These are phyloP conservation scores for Andrena dorsata DNA, from an alignment of 2,888 invertebrate genomes.

Conservation along the genomic window DNA sequence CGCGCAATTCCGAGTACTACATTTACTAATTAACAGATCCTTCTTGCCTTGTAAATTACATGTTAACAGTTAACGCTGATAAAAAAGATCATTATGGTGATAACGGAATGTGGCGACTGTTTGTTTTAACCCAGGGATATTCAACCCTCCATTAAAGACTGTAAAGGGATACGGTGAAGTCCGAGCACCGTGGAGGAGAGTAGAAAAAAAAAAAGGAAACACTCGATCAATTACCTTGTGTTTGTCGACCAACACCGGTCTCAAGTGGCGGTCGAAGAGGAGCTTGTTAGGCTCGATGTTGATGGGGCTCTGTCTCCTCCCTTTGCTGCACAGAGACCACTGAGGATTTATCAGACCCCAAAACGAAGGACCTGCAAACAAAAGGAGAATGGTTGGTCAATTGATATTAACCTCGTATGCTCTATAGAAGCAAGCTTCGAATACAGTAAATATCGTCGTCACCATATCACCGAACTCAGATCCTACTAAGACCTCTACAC, in stretches of 20 bases:
- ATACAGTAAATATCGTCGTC: no score
- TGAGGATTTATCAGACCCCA: conserved; percentile 99
- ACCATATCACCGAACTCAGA: no score
- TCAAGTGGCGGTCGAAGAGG: conserved; percentile 97
- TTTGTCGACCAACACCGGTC: conserved; percentile 96
- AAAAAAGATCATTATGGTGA: no score
- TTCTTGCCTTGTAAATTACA: no score
- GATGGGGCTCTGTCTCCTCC: conserved; percentile 97
- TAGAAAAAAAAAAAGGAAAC: conserved; percentile 19
- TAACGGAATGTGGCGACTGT: background rate
- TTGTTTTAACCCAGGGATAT: background rate
- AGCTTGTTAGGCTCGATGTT: conserved; percentile 98
- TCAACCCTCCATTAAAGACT: conserved; percentile 27
- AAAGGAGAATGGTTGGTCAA: background rate
- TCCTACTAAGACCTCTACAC: no score
- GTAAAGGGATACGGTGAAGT: background rate
- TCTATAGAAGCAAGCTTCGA: no score
- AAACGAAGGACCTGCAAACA: conserved; percentile 94
- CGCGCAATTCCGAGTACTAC: no score
- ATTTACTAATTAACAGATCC: no score
- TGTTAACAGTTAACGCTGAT: no score
- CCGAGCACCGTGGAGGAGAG: background rate
- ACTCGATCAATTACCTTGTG: conserved; percentile 91
- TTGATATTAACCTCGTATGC: background rate
- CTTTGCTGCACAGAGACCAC: conserved; percentile 99